Base-by-base conservation (phyloP, 2,113 vertebrate species). In the Rhagologus leucostigma region DNA sequence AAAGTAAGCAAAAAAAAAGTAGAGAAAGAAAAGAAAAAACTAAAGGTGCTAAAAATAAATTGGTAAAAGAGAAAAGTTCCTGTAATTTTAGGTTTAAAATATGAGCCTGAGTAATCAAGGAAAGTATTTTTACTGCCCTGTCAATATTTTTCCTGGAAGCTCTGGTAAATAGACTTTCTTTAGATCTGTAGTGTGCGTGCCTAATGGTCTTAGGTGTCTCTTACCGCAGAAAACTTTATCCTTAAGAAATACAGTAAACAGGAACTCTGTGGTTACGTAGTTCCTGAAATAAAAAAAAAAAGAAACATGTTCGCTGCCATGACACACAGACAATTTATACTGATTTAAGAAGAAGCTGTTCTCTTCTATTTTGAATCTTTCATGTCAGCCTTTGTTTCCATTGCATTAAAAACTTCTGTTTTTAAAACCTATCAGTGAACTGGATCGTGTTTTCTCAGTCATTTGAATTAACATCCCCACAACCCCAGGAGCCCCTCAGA, bases 81-180 rank as follows among this genome's bases (percentile, higher is more conserved):
- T 98, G 96, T 98, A 98, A 98, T 98, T 98, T 98, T 96, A 97
- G 95, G 96, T 97, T 98, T 97, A 97, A 98, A 98, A 98, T 96
- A 92, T 56, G 71, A 98, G 97, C 94, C 93, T 98, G 96, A 98
- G 97, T 98, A 98, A 98, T 98, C 98, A 98, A 98, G 97, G 97
- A 98, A 98, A 98, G 98, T 98, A 98, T 98, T 98, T 98, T 98
- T 98, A 98, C 97, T 97, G 96, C 96, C 98, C 97, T 93, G 98
- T 98, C 98, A 98, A 98, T 98, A 98, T 98, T 98, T 98, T 98
- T 98, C 96, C 98, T 98, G 98, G 98, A 98, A 97, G 90, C 97
- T 84, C 76, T 32, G 77, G 97, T 97, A 98, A 98, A 97, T 92
- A 98, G 96, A 87, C 96, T 97, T 97, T 97, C 97, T 97, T 98